Evolutionary conservation across 2,113 vertebrate genomes (phyloP).

Genomic region (Labeo rohita): DNA sequence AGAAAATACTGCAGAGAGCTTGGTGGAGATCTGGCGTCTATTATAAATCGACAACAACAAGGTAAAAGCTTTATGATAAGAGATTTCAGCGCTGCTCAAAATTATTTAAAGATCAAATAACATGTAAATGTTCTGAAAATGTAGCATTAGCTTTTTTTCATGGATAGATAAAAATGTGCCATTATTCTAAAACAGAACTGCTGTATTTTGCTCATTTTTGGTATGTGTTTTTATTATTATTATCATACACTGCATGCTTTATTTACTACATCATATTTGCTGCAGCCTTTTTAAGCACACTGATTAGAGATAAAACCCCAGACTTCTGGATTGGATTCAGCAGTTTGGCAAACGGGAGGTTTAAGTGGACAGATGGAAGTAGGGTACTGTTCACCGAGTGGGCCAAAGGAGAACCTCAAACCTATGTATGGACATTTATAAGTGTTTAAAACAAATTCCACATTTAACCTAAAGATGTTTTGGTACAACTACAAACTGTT

Average conservation of each 20-base stretch:
- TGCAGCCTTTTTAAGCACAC: slow-evolving; percentile 83
- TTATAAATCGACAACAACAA: slow-evolving; percentile 82
- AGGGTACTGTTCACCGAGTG: slow-evolving; percentile 83
- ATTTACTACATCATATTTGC: background rate
- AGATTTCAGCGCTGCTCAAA: background rate
- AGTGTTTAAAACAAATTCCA: too few relatives aligned
- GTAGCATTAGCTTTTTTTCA: background rate
- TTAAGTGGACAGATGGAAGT: slow-evolving; percentile 87
- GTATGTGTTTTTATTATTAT: background rate
- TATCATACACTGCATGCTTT: background rate
- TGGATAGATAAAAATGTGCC: background rate
- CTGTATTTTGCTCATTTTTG: background rate
- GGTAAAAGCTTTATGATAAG: slow-evolving; percentile 69
- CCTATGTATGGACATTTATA: background rate
- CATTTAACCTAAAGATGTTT: background rate
- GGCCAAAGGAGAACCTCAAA: slow-evolving; percentile 69
- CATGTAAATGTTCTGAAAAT: background rate
- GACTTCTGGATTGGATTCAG: slow-evolving; percentile 89
- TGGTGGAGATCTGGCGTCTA: slow-evolving; percentile 81
- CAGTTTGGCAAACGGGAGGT: slow-evolving; percentile 75
- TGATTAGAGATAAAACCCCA: slow-evolving; percentile 65
- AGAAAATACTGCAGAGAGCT: slow-evolving; percentile 76
- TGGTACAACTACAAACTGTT: background rate
- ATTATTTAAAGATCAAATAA: background rate
- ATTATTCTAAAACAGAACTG: background rate